These are phyloP conservation scores for Cyanoramphus novaezelandiae DNA, from an alignment of 2,113 vertebrate species.

Conservation along the genomic window DNA sequence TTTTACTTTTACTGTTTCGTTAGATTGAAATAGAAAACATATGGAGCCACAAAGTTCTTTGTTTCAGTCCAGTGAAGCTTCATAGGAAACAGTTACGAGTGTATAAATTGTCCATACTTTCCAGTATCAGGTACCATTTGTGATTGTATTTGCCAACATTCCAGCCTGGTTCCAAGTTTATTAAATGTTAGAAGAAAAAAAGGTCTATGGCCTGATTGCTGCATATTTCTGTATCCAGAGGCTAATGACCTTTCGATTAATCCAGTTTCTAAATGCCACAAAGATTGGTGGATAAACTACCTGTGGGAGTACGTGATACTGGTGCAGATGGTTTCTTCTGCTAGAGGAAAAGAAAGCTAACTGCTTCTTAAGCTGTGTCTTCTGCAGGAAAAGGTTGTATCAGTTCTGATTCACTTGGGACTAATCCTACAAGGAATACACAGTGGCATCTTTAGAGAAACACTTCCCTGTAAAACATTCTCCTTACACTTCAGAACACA, in stretches of 20 bases:
- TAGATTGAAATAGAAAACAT: constrained; percentile 42
- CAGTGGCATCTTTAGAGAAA: not conserved
- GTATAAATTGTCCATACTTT: constrained; percentile 5
- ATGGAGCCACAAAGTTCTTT: not conserved
- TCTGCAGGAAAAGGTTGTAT: not conserved
- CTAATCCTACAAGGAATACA: not conserved
- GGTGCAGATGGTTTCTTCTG: not conserved
- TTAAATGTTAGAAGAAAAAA: not conserved
- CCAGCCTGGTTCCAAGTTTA: not conserved
- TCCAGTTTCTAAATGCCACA: not conserved
- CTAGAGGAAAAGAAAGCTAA: not conserved
- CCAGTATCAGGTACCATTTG: not conserved
- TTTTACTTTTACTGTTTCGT: not conserved
- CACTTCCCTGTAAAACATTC: not conserved
- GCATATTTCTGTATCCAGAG: not conserved
- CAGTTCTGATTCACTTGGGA: not conserved
- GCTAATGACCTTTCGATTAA: not conserved
- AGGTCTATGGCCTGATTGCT: not conserved
- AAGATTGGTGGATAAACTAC: not conserved
- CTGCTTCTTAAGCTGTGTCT: not conserved
- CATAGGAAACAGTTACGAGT: not conserved
- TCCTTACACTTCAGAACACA: not conserved
- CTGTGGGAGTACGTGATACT: not conserved
- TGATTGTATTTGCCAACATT: not conserved
- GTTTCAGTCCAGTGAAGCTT: not conserved